phyloP scores from a whole-genome alignment of 2,113 vertebrate species.

The Scalopus aquaticus region DNA sequence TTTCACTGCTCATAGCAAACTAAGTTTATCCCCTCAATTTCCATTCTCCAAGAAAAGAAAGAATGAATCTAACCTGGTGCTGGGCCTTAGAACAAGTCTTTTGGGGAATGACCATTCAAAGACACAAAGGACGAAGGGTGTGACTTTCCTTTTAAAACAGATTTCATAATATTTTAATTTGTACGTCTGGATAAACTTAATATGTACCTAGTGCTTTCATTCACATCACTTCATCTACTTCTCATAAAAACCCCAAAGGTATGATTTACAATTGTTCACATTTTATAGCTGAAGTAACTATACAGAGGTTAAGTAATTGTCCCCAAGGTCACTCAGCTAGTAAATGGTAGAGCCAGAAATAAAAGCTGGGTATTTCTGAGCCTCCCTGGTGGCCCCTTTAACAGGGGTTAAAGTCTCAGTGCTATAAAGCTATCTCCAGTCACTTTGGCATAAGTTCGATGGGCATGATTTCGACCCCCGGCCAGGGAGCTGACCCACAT shows the following conservation, averaged over 20 bases:
- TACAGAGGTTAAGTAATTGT: slow-evolving; percentile 53
- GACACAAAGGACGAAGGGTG: slow-evolving; percentile 2
- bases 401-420: too few relatives aligned
- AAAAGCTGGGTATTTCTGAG: slow-evolving; percentile 32
- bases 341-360: slow-evolving; percentile 35
- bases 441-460: too few relatives aligned
- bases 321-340: slow-evolving; percentile 25
- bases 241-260: not conserved
- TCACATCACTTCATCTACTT: slow-evolving; percentile 32
- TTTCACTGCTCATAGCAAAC: slow-evolving; percentile 58
- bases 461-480: too few relatives aligned
- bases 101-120: slow-evolving; percentile 15
- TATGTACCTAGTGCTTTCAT: slow-evolving; percentile 34
- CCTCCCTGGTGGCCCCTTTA: too few relatives aligned
- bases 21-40: slow-evolving; percentile 13
- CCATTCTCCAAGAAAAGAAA: slow-evolving; percentile 45
- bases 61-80: not conserved
- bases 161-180: slow-evolving; percentile 32
- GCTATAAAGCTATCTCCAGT: too few relatives aligned
- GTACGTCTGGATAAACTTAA: slow-evolving; percentile 22
- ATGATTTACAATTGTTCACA: slow-evolving; percentile 16
- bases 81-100: slow-evolving; percentile 25
- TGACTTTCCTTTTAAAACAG: slow-evolving; percentile 9
- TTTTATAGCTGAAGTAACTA: slow-evolving; percentile 49
- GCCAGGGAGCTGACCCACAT: too few relatives aligned